Conservation (phyloP, 1,140 invertebrate genomes). For the Drosophila elegans region DNA sequence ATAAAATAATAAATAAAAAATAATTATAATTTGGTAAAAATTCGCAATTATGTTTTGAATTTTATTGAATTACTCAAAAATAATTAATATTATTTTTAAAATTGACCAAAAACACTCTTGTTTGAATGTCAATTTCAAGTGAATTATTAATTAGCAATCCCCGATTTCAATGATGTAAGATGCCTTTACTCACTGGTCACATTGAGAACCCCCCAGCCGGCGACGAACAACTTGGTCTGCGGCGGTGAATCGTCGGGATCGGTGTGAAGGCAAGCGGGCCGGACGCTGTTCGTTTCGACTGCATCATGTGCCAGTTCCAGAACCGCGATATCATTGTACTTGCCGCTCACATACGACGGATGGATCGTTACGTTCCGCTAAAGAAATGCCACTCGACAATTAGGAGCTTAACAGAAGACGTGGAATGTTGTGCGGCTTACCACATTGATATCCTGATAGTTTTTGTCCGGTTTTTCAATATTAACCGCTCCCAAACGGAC, state of each 20-base stretch:
- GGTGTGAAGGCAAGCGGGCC: slow-evolving; percentile 68
- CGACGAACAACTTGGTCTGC: slow-evolving; percentile 45
- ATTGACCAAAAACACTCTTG: no score
- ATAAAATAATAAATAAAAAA: no score
- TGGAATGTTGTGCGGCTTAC: slow-evolving; percentile 10
- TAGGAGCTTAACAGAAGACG: no score
- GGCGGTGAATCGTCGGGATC: slow-evolving; percentile 47
- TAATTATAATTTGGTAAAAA: no score
- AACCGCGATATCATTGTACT: slow-evolving; percentile 76
- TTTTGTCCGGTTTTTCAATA: slow-evolving; percentile 14
- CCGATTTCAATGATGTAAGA: no score
- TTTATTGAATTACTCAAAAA: no score
- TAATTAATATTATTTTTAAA: no score
- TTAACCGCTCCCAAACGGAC: slow-evolving; percentile 73
- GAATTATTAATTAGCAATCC: no score
- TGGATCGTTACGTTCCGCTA: slow-evolving; percentile 57
- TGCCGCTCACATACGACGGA: slow-evolving; percentile 58
- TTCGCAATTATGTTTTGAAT: no score
- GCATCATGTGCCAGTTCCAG: slow-evolving; percentile 56
- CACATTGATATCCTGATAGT: slow-evolving; percentile 52
- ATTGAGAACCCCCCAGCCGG: slow-evolving; percentile 74
- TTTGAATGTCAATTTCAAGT: no score
- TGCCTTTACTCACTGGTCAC: slow-evolving; percentile 50
- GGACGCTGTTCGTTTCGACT: slow-evolving; percentile 22
- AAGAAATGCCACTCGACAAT: neutral